Evolutionary conservation across 2,113 vertebrate genomes (phyloP), one percentile per base, ranked within the genome.

Genomic region (Gobiocypris rarus): DNA sequence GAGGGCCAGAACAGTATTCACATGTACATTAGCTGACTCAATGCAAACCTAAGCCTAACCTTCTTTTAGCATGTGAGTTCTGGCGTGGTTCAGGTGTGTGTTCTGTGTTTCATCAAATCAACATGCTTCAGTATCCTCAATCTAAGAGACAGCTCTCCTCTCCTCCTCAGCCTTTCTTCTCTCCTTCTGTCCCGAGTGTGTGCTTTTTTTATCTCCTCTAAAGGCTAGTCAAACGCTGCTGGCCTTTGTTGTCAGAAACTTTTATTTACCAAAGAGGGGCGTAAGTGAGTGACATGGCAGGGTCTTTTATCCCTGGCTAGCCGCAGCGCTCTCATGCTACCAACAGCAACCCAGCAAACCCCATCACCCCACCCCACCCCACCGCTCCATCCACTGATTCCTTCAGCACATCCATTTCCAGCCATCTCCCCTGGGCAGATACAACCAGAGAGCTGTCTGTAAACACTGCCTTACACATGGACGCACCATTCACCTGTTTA

Each of bases 221-320:
- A 94, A 94, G 92, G 91, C 92, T 92, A 93, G 92, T 93, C 93
- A 92, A 92, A 90, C 90, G 67, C 92, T 91, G 85, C 92, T 92
- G 89, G 67, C 89, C 94, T 95, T 95, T 95, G 94, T 95, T 95
- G 94, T 95, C 94, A 94, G 94, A 94, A 94, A 92, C 92, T 93
- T 93, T 95, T 95, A 94, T 95, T 95, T 95, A 93, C 92, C 92
- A 94, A 93, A 94, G 94, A 93, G 92, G 87, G 89, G 87, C 91
- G 92, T 94, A 93, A 94, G 93, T 93, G 94, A 94, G 90, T 94
- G 93, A 95, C 94, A 94, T 87, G 91, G 92, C 93, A 91, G 89
- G 84, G 89, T 91, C 94, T 95, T 95, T 95, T 92, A 95, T 95
- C 93, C 93, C 86, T 3, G 86, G 85, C 90, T 94, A 81, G 93